Conservation (phyloP, 2,888 invertebrate genomes). For the Stenoptilia bipunctidactyla region DNA sequence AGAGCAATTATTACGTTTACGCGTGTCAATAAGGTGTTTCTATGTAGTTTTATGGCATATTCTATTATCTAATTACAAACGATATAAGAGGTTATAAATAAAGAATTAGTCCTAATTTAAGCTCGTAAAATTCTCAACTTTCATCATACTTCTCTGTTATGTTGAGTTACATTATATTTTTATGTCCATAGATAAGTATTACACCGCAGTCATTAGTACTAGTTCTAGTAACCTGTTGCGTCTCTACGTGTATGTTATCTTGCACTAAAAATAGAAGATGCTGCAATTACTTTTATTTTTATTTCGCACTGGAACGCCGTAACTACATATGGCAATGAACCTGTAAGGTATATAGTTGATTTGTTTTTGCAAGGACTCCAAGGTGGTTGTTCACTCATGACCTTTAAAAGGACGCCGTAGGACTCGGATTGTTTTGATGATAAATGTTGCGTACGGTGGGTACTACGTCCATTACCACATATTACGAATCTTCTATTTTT, state of each 20-base stretch:
- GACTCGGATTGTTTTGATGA: neutral
- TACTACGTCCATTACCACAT: neutral
- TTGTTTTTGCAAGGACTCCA: slow-evolving; percentile 30
- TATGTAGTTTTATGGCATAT: too few relatives aligned
- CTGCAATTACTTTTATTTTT: slow-evolving; percentile 13
- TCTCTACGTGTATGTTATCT: neutral
- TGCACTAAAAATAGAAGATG: slow-evolving; percentile 19
- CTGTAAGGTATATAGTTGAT: slow-evolving; percentile 23
- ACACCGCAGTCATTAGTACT: too few relatives aligned
- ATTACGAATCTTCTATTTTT: neutral
- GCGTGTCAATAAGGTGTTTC: too few relatives aligned
- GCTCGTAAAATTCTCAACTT: neutral
- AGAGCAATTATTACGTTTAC: too few relatives aligned
- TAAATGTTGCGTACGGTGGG: neutral
- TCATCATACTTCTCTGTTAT: too few relatives aligned
- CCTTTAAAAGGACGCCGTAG: slow-evolving; percentile 36
- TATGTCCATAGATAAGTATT: too few relatives aligned
- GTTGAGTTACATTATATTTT: too few relatives aligned
- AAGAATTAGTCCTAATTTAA: neutral
- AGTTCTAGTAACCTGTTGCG: neutral
- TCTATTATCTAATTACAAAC: too few relatives aligned
- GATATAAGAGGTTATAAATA: too few relatives aligned
- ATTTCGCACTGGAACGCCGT: slow-evolving; percentile 32
- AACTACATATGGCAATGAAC: slow-evolving; percentile 54
- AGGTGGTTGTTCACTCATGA: slow-evolving; percentile 56